Base-by-base conservation (phyloP, 2,113 vertebrate species). In the Cygnus buccinator region DNA sequence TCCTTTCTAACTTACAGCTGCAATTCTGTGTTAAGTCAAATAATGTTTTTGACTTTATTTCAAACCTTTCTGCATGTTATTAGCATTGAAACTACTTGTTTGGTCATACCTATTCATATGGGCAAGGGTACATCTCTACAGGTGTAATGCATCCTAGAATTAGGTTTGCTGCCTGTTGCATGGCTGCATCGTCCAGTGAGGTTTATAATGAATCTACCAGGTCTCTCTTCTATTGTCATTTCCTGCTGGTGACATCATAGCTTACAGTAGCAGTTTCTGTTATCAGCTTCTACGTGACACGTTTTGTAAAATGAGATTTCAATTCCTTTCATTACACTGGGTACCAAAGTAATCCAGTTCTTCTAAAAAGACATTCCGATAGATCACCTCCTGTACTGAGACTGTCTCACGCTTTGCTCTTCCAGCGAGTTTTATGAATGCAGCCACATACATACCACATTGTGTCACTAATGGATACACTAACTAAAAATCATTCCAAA, bases 201-300 rank as follows among this genome's bases (percentile, higher is more conserved):
- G 26, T 43, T 90, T 76, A 78, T 2, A 71, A 26, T 58, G 63
- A 66, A 83, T 35, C 54, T 62, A 77, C 1, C 15, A 58, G 88
- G 25, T 82, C 37, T 52, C 65, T 78, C 50, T 73, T 72, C 65
- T 65, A 48, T 13, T 48, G 12, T 71, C 31, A 67, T 46, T 84
- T 89, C 63, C 67, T 68, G 65, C 28, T 79, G 20, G 43, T 19
- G 23, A 87, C 37, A 84, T 89, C 75, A 85, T 12, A 80, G 54
- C 33, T 89, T 22, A 3, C 46, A 74, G 61, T 18, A 87, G 35
- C 48, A n/a, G 75, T 89, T 95, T 89, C 68, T 87, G 25, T 57
- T 68, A 84, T 29, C 74, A 84, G 35, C n/a, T 35, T 81, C 68
- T 54, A 76, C 0, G 0, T 63, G 72, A 84, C 22, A 71, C 37